A percentile compares a stretch with the other conserved stretches of the same genome.
phyloP scores from a whole-genome alignment of 2,888 invertebrate genomes.

The Drosophila suboccidentalis region DNA sequence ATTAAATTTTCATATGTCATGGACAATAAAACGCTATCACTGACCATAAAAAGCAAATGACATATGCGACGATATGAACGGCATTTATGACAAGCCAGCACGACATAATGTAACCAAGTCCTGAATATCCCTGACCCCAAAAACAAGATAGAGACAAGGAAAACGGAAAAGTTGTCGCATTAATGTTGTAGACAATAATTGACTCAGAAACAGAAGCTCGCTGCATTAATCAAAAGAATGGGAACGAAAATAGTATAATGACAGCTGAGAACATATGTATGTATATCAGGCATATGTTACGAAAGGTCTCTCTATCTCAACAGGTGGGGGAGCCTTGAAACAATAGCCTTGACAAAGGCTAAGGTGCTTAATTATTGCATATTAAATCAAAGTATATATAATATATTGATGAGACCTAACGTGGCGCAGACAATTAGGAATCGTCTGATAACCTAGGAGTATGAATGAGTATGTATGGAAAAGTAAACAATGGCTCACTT shows the following conservation, averaged over 20 bases:
- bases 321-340: conserved; percentile 18
- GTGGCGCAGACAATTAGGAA: conserved; percentile 53
- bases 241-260: conserved; percentile 19
- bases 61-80: conserved; percentile 58
- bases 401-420: conserved; percentile 55
- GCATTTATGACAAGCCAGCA: conserved; percentile 45
- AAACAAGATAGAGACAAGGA: neutral
- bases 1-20: conserved; percentile 51
- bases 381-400: conserved; percentile 57
- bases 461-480: conserved; percentile 2
- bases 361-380: conserved; percentile 70
- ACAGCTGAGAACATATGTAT: conserved; percentile 26
- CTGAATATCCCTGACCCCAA: conserved; percentile 7
- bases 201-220: conserved; percentile 26
- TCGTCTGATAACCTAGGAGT: conserved; percentile 7
- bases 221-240: conserved; percentile 31
- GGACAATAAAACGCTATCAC: conserved; percentile 48
- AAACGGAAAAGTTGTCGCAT: neutral
- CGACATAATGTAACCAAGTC: conserved; percentile 18
- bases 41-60: conserved; percentile 63
- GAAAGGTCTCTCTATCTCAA: conserved; percentile 5
- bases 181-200: conserved; percentile 28
- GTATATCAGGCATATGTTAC: conserved; percentile 7
- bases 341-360: conserved; percentile 28
- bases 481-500: conserved; percentile 16